Base-by-base conservation (phyloP, 2,888 invertebrate genomes). In the Elysia crispata region DNA sequence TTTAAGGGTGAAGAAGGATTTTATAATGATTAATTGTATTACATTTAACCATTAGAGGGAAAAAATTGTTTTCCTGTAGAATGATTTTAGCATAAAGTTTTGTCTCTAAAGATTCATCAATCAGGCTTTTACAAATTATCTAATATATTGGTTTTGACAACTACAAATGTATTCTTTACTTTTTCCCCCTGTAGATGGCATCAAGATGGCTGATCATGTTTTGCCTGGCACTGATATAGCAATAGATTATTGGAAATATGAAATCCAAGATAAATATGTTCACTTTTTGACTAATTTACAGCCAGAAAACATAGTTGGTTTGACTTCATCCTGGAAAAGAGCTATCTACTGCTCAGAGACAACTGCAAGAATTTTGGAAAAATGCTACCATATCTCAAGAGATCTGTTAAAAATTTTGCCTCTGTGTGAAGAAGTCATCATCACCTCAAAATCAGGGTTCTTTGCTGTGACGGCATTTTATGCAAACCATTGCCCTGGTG, bases 401-500 rank as follows among this genome's bases (percentile, higher is more conserved):
- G 81, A 86, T 0, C 80, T 87, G 6, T 81, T 92, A 0, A 83
- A 86, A 6, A 72, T 91, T 6, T 84, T 84, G 50, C 80, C 88
- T 18, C 86, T 87, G 50, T 76, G 83, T 6, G 85, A 83, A 6
- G 80, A 81, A 28, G 70, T 57, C 0, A 31, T 57, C 31, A 66
- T 76, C n/a, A 66, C 54, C n/a, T 31, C 15, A 8, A n/a, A 57
- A 30, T 23, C 25, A n/a, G 86, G 91, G 80, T 86, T 87, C 81
- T 85, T 92, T 82, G 88, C 89, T 5, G 92, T 93, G 0, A 92
- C 92, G 18, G 85, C 91, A 6, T 83, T 92, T 49, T 91, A 92
- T 87, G 92, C 93, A 25, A 91, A 92, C 78, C 93, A 93, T 83
- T 92, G 92, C 78, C 92, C 93, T 20, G 93, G 93, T 0, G 87